These are phyloP conservation scores for Petrocephalus sullivani DNA, from an alignment of 2,797 vertebrate genomes.

Conservation along the genomic window DNA sequence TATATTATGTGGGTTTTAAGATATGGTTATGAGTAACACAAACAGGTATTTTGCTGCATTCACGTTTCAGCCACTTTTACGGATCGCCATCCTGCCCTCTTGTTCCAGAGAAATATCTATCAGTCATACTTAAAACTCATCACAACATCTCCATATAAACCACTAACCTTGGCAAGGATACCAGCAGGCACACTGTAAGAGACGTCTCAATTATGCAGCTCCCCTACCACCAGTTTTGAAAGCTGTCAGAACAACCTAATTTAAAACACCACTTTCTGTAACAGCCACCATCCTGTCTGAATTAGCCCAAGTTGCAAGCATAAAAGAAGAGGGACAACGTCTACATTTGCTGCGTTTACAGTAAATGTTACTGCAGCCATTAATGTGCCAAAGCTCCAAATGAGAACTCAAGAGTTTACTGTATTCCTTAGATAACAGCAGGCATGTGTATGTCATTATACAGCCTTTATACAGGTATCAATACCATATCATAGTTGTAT, in stretches of 20 bases:
- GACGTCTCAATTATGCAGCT: background rate
- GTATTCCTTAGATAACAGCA: background rate
- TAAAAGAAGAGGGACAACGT: slow-evolving; percentile 45
- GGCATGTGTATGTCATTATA: background rate
- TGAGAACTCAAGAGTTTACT: background rate
- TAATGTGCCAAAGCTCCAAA: too few relatives aligned
- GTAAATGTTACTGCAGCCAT: too few relatives aligned
- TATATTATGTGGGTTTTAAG: too few relatives aligned
- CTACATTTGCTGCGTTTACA: slow-evolving; percentile 34
- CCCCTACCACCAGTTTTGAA: background rate
- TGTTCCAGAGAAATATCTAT: background rate
- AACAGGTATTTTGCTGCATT: too few relatives aligned
- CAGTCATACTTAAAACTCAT: background rate
- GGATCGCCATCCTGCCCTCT: background rate
- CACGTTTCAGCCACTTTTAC: too few relatives aligned
- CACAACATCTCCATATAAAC: background rate
- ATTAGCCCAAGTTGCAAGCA: slow-evolving; percentile 46
- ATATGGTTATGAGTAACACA: too few relatives aligned
- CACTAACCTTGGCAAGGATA: background rate
- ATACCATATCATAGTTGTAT: background rate
- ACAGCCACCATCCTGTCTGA: slow-evolving; percentile 34
- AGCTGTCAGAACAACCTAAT: slow-evolving; percentile 31
- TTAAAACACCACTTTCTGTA: slow-evolving; percentile 37
- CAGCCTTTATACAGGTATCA: background rate
- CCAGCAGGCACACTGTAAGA: background rate